A percentile compares a stretch with the other conserved stretches of the same genome.
phyloP scores from a whole-genome alignment of 2,797 vertebrate genomes.

The Lemur catta region DNA sequence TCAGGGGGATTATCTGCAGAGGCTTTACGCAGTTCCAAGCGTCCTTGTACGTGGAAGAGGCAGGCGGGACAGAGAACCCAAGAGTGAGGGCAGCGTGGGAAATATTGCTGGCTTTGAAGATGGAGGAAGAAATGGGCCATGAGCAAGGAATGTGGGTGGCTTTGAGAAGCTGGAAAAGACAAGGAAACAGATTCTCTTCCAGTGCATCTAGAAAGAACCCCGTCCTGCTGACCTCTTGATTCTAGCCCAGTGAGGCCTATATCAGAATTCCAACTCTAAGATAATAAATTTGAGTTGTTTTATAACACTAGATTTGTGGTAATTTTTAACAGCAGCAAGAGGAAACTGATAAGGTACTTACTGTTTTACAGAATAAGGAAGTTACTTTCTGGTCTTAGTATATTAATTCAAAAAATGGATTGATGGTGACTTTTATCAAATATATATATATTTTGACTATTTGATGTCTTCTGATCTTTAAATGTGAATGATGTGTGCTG shows the following conservation, averaged over 20 bases:
- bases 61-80: neutral
- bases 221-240: neutral
- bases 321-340: neutral
- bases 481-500: neutral
- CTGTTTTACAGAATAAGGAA: neutral
- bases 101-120: neutral
- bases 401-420: neutral
- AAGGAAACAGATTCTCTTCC: neutral
- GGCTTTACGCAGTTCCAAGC: neutral
- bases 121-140: neutral
- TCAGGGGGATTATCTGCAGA: neutral
- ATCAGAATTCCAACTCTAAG: neutral
- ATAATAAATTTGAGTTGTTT: neutral
- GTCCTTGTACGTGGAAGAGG: neutral
- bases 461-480: neutral
- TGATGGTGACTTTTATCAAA: neutral
- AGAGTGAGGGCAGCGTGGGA: neutral
- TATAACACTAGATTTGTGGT: neutral
- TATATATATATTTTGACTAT: neutral
- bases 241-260: neutral
- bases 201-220: neutral
- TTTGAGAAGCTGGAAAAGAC: neutral
- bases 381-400: neutral
- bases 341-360: neutral
- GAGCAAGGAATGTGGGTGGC: neutral